Percentiles rank a stretch among this genome's conserved stretches.
phyloP scores from a whole-genome alignment of 1,140 invertebrate genomes.

The Cyphomyrmex costatus region DNA sequence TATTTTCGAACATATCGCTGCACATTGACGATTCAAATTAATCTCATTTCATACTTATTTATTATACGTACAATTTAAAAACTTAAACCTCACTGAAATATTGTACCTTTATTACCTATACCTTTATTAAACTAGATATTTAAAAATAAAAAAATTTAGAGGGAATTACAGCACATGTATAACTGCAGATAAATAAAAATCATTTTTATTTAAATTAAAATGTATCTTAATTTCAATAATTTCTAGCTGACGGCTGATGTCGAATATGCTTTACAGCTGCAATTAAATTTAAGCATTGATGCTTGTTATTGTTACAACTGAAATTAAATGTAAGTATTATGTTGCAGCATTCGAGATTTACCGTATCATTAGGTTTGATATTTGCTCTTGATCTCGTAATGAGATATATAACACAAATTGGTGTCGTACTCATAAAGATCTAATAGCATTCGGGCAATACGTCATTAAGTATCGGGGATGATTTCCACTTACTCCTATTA shows the following conservation, averaged over 20 bases:
- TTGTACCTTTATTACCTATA: constrained; percentile 1
- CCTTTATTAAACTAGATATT: not conserved
- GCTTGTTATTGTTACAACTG: not conserved
- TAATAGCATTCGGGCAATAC: constrained; percentile 27
- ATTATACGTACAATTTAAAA: not conserved
- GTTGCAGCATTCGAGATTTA: not conserved
- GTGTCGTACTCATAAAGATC: constrained; percentile 12
- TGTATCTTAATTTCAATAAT: not conserved
- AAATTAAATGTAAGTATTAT: not conserved
- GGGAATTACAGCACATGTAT: too few species aligned
- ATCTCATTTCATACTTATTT: not conserved
- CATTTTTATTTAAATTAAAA: not conserved
- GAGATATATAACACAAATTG: not conserved
- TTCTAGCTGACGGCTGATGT: not conserved
- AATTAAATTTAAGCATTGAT: not conserved
- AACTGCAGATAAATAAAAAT: not conserved
- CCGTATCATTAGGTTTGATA: constrained; percentile 5
- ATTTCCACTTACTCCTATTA: constrained; percentile 67
- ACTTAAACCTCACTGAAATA: not conserved
- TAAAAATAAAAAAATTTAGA: not conserved
- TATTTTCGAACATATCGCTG: not conserved
- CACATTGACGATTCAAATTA: not conserved
- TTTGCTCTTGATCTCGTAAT: constrained; percentile 11
- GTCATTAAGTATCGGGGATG: constrained; percentile 52
- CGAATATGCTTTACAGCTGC: not conserved